A percentile compares a stretch with the other conserved stretches of the same genome.
Conservation (phyloP, 2,888 invertebrate species). For the Trichopria drosophilae region DNA sequence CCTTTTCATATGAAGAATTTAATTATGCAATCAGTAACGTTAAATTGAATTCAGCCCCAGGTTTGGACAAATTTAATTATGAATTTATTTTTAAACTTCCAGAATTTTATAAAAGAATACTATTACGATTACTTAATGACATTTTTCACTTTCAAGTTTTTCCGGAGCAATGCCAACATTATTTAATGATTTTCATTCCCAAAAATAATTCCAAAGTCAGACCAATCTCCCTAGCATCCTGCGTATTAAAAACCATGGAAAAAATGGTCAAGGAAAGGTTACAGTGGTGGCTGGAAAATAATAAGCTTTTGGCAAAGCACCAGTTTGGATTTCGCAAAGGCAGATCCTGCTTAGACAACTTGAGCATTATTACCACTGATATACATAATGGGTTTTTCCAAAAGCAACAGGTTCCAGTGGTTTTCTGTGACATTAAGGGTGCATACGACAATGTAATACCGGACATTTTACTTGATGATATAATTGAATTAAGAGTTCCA, state of each 20-base stretch:
- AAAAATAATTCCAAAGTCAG: too few relatives aligned
- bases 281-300: conserved; percentile 18
- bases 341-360: conserved; percentile 23
- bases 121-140: too few relatives aligned
- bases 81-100: too few relatives aligned
- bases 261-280: too few relatives aligned
- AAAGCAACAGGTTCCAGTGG: conserved; percentile 6
- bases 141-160: too few relatives aligned
- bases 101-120: too few relatives aligned
- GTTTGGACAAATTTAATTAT: too few relatives aligned
- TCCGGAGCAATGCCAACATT: too few relatives aligned
- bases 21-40: too few relatives aligned
- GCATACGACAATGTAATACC: conserved; percentile 26
- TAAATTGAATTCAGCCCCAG: too few relatives aligned
- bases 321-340: conserved; percentile 26
- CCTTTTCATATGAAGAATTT: background rate
- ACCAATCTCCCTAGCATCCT: conserved; percentile 29
- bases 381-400: conserved; percentile 15
- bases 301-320: conserved; percentile 1
- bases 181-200: conserved; percentile 27
- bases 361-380: conserved; percentile 14
- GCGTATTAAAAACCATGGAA: conserved; percentile 26
- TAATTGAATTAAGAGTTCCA: conserved; percentile 14
- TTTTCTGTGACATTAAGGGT: conserved; percentile 19
- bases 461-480: conserved; percentile 18